Evolutionary conservation across 2,888 invertebrate genomes (phyloP).

Genomic region (Sabatieria punctata): DNA sequence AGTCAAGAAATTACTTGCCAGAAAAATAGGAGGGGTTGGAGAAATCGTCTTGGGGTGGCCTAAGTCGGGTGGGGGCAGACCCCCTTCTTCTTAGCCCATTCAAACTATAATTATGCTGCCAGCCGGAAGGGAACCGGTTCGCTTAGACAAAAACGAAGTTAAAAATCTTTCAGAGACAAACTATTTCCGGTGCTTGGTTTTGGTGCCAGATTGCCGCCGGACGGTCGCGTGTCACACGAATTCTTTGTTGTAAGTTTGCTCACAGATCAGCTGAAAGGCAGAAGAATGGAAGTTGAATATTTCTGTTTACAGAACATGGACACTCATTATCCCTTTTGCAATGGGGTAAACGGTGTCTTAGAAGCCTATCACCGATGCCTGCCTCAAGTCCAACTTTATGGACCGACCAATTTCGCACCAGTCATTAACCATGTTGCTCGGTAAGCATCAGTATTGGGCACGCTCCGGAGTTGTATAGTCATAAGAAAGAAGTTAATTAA

Average conservation of each 20-base stretch:
- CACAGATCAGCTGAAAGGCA: constrained; percentile 32
- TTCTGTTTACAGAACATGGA: constrained; percentile 35
- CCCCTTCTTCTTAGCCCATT: too few species aligned
- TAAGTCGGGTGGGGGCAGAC: too few species aligned
- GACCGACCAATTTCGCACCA: constrained; percentile 44
- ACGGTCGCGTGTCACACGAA: constrained; percentile 38
- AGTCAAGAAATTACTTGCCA: too few species aligned
- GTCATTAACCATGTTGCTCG: constrained; percentile 38
- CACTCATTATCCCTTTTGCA: constrained; percentile 39
- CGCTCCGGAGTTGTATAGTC: too few species aligned
- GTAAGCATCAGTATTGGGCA: too few species aligned
- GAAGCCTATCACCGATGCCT: constrained; percentile 38
- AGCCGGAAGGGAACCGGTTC: too few species aligned
- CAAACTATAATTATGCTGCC: too few species aligned
- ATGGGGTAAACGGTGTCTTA: constrained; percentile 37
- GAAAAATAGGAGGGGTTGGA: too few species aligned
- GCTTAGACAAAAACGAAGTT: too few species aligned
- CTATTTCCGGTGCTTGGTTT: constrained; percentile 39
- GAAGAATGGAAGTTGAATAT: background rate
- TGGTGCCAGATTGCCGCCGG: constrained; percentile 36
- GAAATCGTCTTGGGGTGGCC: too few species aligned
- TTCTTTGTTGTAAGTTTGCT: constrained; percentile 11
- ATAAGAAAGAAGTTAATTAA: too few species aligned
- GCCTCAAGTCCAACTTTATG: constrained; percentile 38
- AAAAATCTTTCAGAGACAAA: constrained; percentile 38